Evolutionary conservation across 2,113 vertebrate genomes (phyloP), one percentile per base, ranked within the genome.

Genomic region (Polyodon spathula): DNA sequence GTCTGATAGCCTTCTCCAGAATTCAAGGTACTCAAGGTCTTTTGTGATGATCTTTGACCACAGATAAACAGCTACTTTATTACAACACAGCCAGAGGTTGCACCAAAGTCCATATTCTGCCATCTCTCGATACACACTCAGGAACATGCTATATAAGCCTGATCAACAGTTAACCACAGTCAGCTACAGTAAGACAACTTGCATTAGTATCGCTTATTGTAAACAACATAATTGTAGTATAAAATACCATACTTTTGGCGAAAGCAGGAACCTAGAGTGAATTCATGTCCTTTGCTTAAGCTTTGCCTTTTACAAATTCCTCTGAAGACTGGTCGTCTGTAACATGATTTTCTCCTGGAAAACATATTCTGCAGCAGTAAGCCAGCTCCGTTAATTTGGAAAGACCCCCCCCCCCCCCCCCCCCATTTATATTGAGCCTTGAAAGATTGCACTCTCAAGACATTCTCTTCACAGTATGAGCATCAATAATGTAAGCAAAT

Each of bases 21-120:
- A 81, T 79, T 77, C 75, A 78, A 86, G 78, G 84, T 80, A 78
- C 79, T 79, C 79, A 80, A 87, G 86, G 85, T 80, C 84, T 79
- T 81, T 78, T 73, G 59, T 70, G 78, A 80, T 44, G 73, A 82
- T 85, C 83, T 78, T 81, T 80, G 79, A 83, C 83, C 84, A 84
- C 78, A 84, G 78, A 82, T 79, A 76, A 86, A 80, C 81, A 86
- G 83, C 77, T 83, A 76, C 80, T 87, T 86, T 81, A 86, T 86
- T 80, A 82, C 41, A 70, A 74, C 6, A 67, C 66, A 74, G 70
- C 78, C 54, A 75, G 80, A 82, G 78, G 79, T 71, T 78, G 71
- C 56, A 65, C 77, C 76, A 79, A 54, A 63, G 72, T 76, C 71
- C 67, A 69, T 71, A 68, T 67, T 82, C 66, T 68, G 72, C 70